phyloP scores from a whole-genome alignment of 2,888 invertebrate species.

The Chouioia cunea region DNA sequence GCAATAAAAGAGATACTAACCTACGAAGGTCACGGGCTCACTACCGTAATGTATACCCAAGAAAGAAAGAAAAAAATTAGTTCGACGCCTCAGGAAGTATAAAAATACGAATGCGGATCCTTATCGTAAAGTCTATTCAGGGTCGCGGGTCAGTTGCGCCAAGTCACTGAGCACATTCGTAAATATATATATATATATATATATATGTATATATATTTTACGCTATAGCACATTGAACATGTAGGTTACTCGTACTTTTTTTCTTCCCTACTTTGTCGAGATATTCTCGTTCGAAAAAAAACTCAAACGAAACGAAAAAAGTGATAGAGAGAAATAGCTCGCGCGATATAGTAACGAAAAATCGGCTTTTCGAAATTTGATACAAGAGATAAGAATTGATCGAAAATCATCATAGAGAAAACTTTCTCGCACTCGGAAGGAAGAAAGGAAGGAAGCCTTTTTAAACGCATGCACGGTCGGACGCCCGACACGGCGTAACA shows the following conservation, averaged over 20 bases:
- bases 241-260: slow-evolving; percentile 17
- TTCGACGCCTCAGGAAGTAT: not conserved
- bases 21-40: no score
- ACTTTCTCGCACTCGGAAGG: no score
- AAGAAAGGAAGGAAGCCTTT: no score
- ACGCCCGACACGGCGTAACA: not conserved
- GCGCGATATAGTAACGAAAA: no score
- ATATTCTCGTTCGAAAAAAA: not conserved
- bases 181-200: slow-evolving; percentile 21
- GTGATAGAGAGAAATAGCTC: not conserved
- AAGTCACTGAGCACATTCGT: slow-evolving; percentile 15
- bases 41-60: no score
- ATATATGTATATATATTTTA: no score
- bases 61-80: no score
- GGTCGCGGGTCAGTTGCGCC: slow-evolving; percentile 18
- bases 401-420: no score
- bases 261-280: not conserved
- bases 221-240: slow-evolving; percentile 17
- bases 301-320: no score
- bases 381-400: no score
- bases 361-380: no score
- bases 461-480: not conserved
- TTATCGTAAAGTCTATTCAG: not conserved
- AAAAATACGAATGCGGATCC: slow-evolving; percentile 20
- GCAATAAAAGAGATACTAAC: no score